A percentile compares a stretch with the other conserved stretches of the same genome.
These are phyloP conservation scores for Apodemia mormo DNA, from an alignment of 2,888 invertebrate genomes.

Conservation along the genomic window DNA sequence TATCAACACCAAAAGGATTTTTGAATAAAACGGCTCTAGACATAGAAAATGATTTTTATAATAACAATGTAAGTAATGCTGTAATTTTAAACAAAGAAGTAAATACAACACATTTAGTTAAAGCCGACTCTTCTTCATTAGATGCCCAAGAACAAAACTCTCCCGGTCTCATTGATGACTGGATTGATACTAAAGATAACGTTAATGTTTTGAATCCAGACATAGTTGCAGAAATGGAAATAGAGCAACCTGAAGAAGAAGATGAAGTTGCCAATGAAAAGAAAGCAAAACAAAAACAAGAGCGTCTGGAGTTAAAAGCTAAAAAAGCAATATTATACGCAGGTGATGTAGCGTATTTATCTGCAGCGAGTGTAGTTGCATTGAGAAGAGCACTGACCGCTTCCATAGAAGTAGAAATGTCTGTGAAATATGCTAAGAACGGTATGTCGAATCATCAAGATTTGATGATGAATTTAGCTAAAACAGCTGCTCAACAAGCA, in stretches of 20 bases:
- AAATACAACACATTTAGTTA: slow-evolving; percentile 55
- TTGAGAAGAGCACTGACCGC: slow-evolving; percentile 72
- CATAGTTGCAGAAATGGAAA: slow-evolving; percentile 65
- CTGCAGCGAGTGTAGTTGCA: slow-evolving; percentile 74
- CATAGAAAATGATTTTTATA: slow-evolving; percentile 51
- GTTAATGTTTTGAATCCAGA: slow-evolving; percentile 58
- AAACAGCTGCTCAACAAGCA: slow-evolving; percentile 75
- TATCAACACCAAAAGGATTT: slow-evolving; percentile 54
- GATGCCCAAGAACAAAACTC: slow-evolving; percentile 56
- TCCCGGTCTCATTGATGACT: slow-evolving; percentile 62
- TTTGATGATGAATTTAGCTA: slow-evolving; percentile 76
- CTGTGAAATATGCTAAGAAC: slow-evolving; percentile 68
- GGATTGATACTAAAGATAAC: slow-evolving; percentile 59
- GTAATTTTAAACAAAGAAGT: slow-evolving; percentile 59
- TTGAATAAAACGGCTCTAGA: slow-evolving; percentile 70
- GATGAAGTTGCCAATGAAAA: slow-evolving; percentile 60
- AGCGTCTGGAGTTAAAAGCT: slow-evolving; percentile 67
- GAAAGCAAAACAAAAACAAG: slow-evolving; percentile 62
- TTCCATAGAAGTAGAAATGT: slow-evolving; percentile 75
- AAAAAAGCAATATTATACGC: slow-evolving; percentile 75
- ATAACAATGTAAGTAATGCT: slow-evolving; percentile 52
- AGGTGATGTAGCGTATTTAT: slow-evolving; percentile 74
- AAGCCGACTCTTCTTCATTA: slow-evolving; percentile 48
- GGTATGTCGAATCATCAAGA: slow-evolving; percentile 75
- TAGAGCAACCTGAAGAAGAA: slow-evolving; percentile 63